Base-by-base conservation (phyloP, 2,113 vertebrate genomes). In the Oreochromis niloticus region DNA sequence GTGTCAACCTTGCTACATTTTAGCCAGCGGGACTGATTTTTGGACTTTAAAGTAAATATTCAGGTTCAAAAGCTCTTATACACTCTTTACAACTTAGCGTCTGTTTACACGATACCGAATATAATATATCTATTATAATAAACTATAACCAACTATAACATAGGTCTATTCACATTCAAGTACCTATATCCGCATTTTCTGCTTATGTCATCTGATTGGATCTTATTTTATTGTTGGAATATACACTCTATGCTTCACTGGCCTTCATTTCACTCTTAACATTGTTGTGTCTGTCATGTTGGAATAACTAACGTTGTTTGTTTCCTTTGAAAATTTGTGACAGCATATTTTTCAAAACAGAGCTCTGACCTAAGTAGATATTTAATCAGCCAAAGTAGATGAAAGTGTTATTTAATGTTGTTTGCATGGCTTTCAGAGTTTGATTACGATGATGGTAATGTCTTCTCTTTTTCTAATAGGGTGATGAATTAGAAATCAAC, bases 1-100 rank as follows among this genome's bases (percentile, higher is more conserved):
- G 92, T 94, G 94, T 91, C 94, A 61, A n/a, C 82, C 22, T 94
- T 91, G 88, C 71, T 86, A 9, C 82, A 82, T 55, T 39, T 87
- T 57, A 68, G 22, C 14, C 46, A 80, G 27, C 63, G 2, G 24
- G 6, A 8, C 39, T 68, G 8, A 34, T 13, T 54, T 54, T 13
- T 41, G 48, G 41, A 39, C 48, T 34, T 59, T n/a, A n/a, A 59
- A 27, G 6, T 30, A 36, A 48, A 16, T 9, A 56, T 34, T 81
- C 11, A 41, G 27, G 34, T 81, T 57, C 34, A 17, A 41, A 24
- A 14, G 27, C 24, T 22, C 12, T 41, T 59, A 43, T 30, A 41
- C 36, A n/a, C 22, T 78, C 46, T 52, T 50, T 17, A 19, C n/a
- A 78, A 50, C 71, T 12, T 75, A 78, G 43, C 27, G 46, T 75